Conservation (phyloP, 2,113 vertebrate species). For the Aptenodytes patagonicus region DNA sequence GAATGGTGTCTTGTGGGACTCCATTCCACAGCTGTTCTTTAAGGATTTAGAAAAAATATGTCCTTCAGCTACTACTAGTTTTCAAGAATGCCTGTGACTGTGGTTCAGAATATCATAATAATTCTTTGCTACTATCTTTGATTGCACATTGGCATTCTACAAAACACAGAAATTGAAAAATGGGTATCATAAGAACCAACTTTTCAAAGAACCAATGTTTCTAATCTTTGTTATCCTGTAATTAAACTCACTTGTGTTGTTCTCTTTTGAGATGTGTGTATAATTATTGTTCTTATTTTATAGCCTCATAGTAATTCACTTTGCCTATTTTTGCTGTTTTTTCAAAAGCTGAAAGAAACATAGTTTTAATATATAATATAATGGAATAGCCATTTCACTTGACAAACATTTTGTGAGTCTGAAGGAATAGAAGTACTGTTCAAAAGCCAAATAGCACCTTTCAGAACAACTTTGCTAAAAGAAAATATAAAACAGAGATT, state of each 20-base stretch:
- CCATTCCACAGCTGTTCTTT: constrained; percentile 2
- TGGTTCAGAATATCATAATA: neutral
- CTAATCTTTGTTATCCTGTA: neutral
- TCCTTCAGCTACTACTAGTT: neutral
- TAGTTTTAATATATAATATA: neutral
- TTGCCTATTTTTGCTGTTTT: neutral
- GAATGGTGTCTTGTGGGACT: constrained; percentile 7
- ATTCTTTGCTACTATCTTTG: neutral
- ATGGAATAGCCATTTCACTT: neutral
- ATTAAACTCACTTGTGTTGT: neutral
- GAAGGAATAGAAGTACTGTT: neutral
- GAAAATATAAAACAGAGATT: neutral
- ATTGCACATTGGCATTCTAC: neutral
- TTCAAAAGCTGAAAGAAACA: neutral
- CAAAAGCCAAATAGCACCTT: neutral
- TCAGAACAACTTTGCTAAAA: neutral
- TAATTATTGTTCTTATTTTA: neutral
- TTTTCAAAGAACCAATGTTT: neutral
- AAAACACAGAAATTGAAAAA: neutral
- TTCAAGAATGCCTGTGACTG: neutral
- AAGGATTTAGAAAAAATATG: constrained; percentile 25
- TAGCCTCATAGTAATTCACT: neutral
- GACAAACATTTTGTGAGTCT: neutral
- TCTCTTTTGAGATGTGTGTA: neutral
- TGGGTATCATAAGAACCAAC: neutral